A percentile compares a stretch with the other conserved stretches of the same genome.
phyloP scores from a whole-genome alignment of 1,140 invertebrate species.

The Ostrea edulis region DNA sequence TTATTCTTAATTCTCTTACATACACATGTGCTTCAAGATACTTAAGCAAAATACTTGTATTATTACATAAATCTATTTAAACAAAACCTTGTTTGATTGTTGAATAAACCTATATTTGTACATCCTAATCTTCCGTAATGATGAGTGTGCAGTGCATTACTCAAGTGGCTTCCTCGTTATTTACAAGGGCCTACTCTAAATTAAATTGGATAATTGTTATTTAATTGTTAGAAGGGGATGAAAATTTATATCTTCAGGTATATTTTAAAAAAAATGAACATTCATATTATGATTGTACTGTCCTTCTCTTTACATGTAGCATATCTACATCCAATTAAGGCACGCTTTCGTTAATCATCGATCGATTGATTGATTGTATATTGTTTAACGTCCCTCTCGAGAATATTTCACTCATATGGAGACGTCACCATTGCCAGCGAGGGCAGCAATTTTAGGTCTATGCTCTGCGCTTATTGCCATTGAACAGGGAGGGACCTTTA shows the following conservation, averaged over 20 bases:
- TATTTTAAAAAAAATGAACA: background rate
- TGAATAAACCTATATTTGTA: background rate
- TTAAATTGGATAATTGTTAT: background rate
- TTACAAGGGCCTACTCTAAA: background rate
- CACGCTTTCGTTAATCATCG: background rate
- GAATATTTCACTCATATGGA: no score
- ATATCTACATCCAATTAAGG: background rate
- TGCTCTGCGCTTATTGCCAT: no score
- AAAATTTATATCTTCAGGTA: background rate
- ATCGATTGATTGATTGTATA: no score
- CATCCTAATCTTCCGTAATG: slow-evolving; percentile 5
- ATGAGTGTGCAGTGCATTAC: background rate
- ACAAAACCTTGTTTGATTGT: background rate
- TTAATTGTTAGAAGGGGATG: background rate
- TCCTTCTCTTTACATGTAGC: background rate
- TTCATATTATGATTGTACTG: background rate
- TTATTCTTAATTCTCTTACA: no score
- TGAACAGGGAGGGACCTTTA: no score
- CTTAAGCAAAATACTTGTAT: background rate
- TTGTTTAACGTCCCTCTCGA: no score
- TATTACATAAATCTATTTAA: background rate
- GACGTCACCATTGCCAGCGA: no score
- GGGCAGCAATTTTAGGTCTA: no score
- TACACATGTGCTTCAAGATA: background rate
- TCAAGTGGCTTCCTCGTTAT: slow-evolving; percentile 12